phyloP scores from a whole-genome alignment of 1,140 invertebrate species.

The Caenorhabditis remanei region DNA sequence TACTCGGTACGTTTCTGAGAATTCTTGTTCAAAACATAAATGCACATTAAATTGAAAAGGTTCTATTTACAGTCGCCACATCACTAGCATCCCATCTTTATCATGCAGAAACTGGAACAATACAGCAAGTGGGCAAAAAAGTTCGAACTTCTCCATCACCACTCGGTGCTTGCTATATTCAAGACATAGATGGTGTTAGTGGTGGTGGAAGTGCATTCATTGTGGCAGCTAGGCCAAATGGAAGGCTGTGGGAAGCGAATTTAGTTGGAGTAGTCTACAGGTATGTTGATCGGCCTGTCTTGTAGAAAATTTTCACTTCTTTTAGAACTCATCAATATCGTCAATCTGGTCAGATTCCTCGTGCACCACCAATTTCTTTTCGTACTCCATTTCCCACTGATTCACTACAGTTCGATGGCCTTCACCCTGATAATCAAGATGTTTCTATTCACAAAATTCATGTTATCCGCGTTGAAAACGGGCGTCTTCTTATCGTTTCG shows the following conservation, averaged over 20 bases:
- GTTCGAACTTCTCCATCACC: not conserved
- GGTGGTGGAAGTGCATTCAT: constrained; percentile 31
- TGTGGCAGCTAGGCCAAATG: constrained; percentile 57
- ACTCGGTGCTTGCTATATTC: constrained; percentile 61
- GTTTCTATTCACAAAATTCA: constrained; percentile 18
- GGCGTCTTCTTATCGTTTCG: constrained; percentile 9
- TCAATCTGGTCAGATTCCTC: constrained; percentile 45
- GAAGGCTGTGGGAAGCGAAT: constrained; percentile 62
- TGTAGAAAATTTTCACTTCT: not conserved
- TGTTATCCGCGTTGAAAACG: constrained; percentile 29
- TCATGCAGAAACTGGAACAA: constrained; percentile 25
- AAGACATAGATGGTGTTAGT: not conserved
- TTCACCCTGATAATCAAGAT: constrained; percentile 43
- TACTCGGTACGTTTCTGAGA: not conserved
- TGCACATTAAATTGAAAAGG: too few relatives aligned
- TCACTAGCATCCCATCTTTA: constrained; percentile 15
- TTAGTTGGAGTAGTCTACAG: constrained; percentile 57
- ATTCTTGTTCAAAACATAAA: too few relatives aligned
- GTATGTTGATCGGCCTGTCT: not conserved
- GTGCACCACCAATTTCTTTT: constrained; percentile 34
- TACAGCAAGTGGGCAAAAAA: constrained; percentile 60
- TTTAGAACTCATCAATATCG: constrained; percentile 62
- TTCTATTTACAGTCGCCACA: constrained; percentile 38
- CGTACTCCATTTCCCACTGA: constrained; percentile 20
- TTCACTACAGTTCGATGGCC: not conserved